A percentile compares a stretch with the other conserved stretches of the same genome.
These are phyloP conservation scores for Pyrochroa serraticornis DNA, from an alignment of 2,888 invertebrate species.

Conservation along the genomic window DNA sequence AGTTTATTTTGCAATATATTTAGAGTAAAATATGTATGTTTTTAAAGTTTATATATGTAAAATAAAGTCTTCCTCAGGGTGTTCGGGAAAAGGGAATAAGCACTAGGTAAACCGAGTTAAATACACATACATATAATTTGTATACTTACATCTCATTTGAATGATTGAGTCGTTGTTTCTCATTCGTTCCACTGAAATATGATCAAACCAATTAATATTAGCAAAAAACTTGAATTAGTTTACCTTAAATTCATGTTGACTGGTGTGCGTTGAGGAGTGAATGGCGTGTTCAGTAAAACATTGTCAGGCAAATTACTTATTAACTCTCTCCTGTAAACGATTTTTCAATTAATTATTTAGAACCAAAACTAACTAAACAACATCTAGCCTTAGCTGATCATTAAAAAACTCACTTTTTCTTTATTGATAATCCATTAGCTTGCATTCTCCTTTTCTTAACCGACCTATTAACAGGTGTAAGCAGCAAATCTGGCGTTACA, in stretches of 20 bases:
- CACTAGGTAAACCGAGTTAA: too few species aligned
- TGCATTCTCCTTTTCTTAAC: slow-evolving; percentile 71
- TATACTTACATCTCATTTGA: slow-evolving; percentile 18
- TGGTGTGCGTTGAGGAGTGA: slow-evolving; percentile 61
- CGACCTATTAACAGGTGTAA: slow-evolving; percentile 67
- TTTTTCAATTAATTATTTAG: too few species aligned
- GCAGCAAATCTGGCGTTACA: slow-evolving; percentile 52
- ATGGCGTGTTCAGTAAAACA: slow-evolving; percentile 59
- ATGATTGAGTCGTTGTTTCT: slow-evolving; percentile 1
- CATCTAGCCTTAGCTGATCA: not conserved
- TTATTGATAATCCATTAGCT: slow-evolving; percentile 66
- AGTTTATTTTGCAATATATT: too few species aligned
- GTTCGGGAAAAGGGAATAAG: too few species aligned
- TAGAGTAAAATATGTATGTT: too few species aligned
- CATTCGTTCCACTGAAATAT: slow-evolving; percentile 12
- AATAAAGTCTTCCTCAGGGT: too few species aligned
- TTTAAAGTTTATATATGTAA: too few species aligned
- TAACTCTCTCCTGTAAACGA: slow-evolving; percentile 66
- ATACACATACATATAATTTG: too few species aligned
- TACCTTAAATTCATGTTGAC: slow-evolving; percentile 44
- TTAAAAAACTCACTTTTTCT: slow-evolving; percentile 66
- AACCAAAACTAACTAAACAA: not conserved
- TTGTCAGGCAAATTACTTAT: slow-evolving; percentile 67
- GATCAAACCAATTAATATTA: slow-evolving; percentile 1
- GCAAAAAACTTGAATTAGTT: not conserved